Evolutionary conservation across 2,888 invertebrate species (phyloP).

Genomic region (Mythimna loreyi): DNA sequence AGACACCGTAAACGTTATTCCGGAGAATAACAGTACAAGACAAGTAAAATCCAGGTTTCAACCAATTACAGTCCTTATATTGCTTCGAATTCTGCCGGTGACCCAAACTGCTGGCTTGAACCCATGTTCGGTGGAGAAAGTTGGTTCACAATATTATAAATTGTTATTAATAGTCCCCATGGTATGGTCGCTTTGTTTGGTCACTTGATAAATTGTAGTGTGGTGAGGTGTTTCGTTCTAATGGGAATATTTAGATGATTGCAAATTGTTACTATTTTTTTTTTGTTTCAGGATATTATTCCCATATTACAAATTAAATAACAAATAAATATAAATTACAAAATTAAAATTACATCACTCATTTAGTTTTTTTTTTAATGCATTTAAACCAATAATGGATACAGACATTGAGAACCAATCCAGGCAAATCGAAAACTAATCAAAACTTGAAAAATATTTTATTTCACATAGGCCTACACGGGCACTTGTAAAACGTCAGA

Average conservation of each 20-base stretch:
- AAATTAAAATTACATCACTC: too few species aligned
- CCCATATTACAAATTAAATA: too few species aligned
- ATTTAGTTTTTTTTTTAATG: too few species aligned
- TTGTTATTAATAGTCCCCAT: slow-evolving; percentile 74
- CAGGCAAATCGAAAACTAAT: background rate
- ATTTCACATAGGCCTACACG: too few species aligned
- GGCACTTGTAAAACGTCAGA: too few species aligned
- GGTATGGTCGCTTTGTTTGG: slow-evolving; percentile 62
- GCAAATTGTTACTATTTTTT: too few species aligned
- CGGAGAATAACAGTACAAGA: slow-evolving; percentile 41
- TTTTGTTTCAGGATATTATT: too few species aligned
- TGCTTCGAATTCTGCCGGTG: slow-evolving; percentile 48
- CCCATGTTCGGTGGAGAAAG: slow-evolving; percentile 69
- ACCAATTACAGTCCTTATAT: slow-evolving; percentile 61
- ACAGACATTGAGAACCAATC: background rate
- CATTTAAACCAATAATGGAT: too few species aligned
- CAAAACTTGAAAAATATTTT: too few species aligned
- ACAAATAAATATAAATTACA: too few species aligned
- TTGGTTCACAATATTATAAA: slow-evolving; percentile 72
- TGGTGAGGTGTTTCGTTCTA: slow-evolving; percentile 7
- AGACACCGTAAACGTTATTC: slow-evolving; percentile 28
- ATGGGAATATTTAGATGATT: slow-evolving; percentile 13
- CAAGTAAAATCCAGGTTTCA: slow-evolving; percentile 39
- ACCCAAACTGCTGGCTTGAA: slow-evolving; percentile 55
- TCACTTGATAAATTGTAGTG: slow-evolving; percentile 49